Evolutionary conservation across 2,797 vertebrate species (phyloP), one percentile per base, ranked within the genome.

Genomic region (Scleropages formosus): DNA sequence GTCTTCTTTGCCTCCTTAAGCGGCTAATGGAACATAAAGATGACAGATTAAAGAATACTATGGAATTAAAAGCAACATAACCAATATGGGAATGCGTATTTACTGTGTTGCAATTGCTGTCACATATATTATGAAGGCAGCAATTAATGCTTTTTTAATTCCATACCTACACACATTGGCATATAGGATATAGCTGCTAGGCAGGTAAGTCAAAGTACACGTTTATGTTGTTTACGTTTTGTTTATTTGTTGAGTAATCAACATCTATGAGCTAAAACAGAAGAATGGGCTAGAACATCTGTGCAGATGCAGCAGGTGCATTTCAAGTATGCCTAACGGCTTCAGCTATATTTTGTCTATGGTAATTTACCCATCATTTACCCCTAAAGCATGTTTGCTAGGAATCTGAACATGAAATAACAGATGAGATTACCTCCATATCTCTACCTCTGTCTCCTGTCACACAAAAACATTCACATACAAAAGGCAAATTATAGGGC

Each of bases 41-140:
- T 24, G 27, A 71, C 49, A 56, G 22, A 56, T 58, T 18, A 71
- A 31, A 61, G 18, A 3, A 47, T 71, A 12, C 71, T 27, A 20
- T 10, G 13, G 13, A 71, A 71, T 71, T 53, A 27, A 71, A 58
- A 71, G 51, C 15, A 58, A 71, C 51, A 71, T 27, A 39, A 27
- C 22, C 46, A 51, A 26, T 49, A 4, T 26, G 51, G 51, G 44
- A 69, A 69, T 49, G 16, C 24, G 49, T 69, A 49, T 69, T 49
- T 49, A 10, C 65, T 68, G 12, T 20, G n/a, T 49, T 7, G 4
- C 10, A 18, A 51, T 24, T 53, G 8, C 24, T 53, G 64, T 12
- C 70, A 56, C 53, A 51, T 13, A 56, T 46, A 66, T 66, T 20
- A 0, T 66, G 15, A 46, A 15, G 15, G 39, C 67, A 46, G n/a